Base-by-base conservation (phyloP, 2,113 vertebrate genomes). In the Rhinogobius similis region DNA sequence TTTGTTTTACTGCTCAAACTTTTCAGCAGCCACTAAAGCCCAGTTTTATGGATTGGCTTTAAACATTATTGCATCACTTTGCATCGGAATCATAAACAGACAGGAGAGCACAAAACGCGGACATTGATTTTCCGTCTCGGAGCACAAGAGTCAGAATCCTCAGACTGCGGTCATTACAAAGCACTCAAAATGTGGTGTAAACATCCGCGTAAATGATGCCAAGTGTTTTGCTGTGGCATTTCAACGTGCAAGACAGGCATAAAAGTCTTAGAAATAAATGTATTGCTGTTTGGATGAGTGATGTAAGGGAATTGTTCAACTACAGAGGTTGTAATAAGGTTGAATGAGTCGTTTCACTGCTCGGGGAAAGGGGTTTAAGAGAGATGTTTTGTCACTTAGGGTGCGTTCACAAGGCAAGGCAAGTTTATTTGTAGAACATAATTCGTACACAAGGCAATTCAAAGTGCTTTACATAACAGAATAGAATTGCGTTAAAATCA, bases 11-110 rank as follows among this genome's bases (percentile, higher is more conserved):
- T 21, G 11, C 24, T 8, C 20, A 21, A 10, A 50, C 46, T 46
- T 61, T 58, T 52, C 23, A 50, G 52, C 9, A 18, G 36, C 12
- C 41, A 61, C 20, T 20, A 10, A 65, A 48, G 29, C 39, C 53
- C 24, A 2, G 26, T 29, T 36, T n/a, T 18, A 13, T 52, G 24
- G 38, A 24, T 36, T 10, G 52, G 0, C 24, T 29, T 53, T 6
- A 68, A 68, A 48, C 27, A 75, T 56, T 36, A 62, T 53, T 20
- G 53, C n/a, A 43, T 20, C 24, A 52, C 23, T 41, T 61, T 67
- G 56, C 38, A 16, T 68, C 0, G 24, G 16, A 23, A 29, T 8
- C 36, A 27, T 32, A 20, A 59, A 73, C 26, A 18, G 55, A 36
- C 9, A 41, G 26, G 41, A 21, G 41, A 5, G 58, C 29, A 21